phyloP scores from a whole-genome alignment of 2,113 vertebrate genomes.

The Gnathonemus longibarbis region DNA sequence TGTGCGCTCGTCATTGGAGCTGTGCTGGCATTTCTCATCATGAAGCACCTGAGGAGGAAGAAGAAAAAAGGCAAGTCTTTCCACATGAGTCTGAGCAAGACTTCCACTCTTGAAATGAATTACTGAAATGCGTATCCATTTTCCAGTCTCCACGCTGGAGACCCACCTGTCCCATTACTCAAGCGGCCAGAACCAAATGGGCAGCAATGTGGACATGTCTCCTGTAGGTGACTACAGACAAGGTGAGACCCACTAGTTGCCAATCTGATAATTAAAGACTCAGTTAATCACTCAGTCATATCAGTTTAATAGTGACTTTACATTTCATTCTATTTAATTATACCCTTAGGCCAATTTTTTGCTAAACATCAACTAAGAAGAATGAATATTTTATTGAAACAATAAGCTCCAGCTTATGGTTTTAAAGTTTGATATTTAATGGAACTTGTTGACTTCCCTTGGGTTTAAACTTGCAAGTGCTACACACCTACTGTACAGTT shows the following conservation, averaged over 20 bases:
- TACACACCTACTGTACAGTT: background rate
- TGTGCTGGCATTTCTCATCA: conserved; percentile 53
- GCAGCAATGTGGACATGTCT: conserved; percentile 47
- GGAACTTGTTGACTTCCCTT: background rate
- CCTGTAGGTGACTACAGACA: conserved; percentile 62
- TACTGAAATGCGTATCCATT: conserved; percentile 35
- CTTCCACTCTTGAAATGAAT: conserved; percentile 37
- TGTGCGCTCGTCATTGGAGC: conserved; percentile 61
- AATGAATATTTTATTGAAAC: background rate
- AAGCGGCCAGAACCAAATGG: conserved; percentile 35
- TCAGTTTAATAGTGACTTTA: background rate
- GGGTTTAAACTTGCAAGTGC: background rate
- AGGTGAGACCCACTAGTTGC: conserved; percentile 40
- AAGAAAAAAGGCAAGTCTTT: conserved; percentile 39
- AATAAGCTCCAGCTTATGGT: background rate
- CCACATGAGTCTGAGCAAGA: background rate
- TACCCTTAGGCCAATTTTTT: background rate
- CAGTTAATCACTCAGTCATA: background rate
- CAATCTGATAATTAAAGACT: background rate
- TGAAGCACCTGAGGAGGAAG: conserved; percentile 67
- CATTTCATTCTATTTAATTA: background rate
- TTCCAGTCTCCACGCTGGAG: conserved; percentile 57
- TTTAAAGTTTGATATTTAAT: background rate
- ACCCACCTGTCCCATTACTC: conserved; percentile 43
- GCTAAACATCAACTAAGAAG: background rate